Evolutionary conservation across 2,113 vertebrate genomes (phyloP), one percentile per base, ranked within the genome.

Genomic region (Thymallus thymallus): DNA sequence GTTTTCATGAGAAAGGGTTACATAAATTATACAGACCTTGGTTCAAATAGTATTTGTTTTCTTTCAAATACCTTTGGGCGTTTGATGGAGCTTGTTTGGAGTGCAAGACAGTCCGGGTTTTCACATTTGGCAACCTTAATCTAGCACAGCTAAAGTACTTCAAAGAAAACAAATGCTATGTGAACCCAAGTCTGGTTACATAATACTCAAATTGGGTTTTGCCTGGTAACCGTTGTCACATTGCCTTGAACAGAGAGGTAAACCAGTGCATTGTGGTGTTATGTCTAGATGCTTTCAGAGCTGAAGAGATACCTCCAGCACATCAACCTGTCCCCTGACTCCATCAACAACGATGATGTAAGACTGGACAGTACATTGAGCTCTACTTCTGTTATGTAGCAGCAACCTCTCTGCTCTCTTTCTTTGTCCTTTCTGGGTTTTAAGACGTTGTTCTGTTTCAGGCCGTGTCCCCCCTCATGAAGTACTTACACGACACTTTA

Each of bases 291-390:
- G 95, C 87, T 93, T 55, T 90, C 92, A 3, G 95, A 96, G 82
- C 82, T 96, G 77, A 89, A 88, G 51, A 90, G 95, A 75, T 97
- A 93, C n/a, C 92, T 96, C 70, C 95, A 96, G 77, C 95, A 97
- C 80, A 93, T 97, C 86, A 94, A 95, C 82, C 88, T 97, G 20
- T 97, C 95, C 0, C 95, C 95, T 0, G 95, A 97, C 88, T 96
- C 95, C 73, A 96, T 97, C 81, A 94, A 95, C 85, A 95, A 94
- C 1, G 95, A 96, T 0, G 95, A 96, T 7, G 95, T 95, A 78
- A 76, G 92, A 23, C 18, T 60, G 16, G 23, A n/a, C 56, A 60
- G n/a, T 22, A 60, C 56, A 60, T 23, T 60, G n/a, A 23, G 56
- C 3, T n/a, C 56, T 2, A n/a, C 18, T n/a, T 22, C 56, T 22